Percentiles rank a stretch among this genome's conserved stretches.
phyloP scores from a whole-genome alignment of 2,113 vertebrate genomes.

The Xerus inauris region DNA sequence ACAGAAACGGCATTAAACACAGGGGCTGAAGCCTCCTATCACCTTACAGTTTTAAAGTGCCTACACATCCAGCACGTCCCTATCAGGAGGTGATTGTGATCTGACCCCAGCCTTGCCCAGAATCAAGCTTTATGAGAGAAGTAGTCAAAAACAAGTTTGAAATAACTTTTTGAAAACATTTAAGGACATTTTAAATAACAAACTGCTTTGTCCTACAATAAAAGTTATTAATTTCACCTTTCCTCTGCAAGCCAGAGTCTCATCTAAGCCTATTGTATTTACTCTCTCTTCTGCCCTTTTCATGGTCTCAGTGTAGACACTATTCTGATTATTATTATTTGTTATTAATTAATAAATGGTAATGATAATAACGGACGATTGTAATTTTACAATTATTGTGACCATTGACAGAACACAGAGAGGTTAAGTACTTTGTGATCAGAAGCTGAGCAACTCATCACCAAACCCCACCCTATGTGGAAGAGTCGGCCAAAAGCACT shows the following conservation, averaged over 20 bases:
- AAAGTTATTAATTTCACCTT: not conserved
- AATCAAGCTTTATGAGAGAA: not conserved
- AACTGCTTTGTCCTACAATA: not conserved
- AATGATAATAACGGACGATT: not conserved
- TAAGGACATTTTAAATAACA: not conserved
- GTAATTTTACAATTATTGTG: too few relatives aligned
- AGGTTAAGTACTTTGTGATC: not conserved
- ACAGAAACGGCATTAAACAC: fast-evolving
- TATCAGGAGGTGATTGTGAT: fast-evolving
- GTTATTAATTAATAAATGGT: not conserved
- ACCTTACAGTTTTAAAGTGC: fast-evolving
- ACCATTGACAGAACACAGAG: not conserved
- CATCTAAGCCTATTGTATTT: not conserved
- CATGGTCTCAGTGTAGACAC: not conserved
- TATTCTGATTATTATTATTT: too few relatives aligned
- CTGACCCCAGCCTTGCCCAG: not conserved
- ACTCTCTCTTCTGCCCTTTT: fast-evolving
- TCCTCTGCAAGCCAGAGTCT: not conserved
- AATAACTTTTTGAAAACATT: not conserved
- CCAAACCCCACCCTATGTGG: not conserved
- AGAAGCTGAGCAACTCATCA: not conserved
- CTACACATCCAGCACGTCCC: fast-evolving
- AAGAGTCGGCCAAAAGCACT: not conserved
- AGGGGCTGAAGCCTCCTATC: not conserved
- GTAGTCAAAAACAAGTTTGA: not conserved